A percentile compares a stretch with the other conserved stretches of the same genome.
These are phyloP conservation scores for Pterostichus niger DNA, from an alignment of 2,888 invertebrate species.

Conservation along the genomic window DNA sequence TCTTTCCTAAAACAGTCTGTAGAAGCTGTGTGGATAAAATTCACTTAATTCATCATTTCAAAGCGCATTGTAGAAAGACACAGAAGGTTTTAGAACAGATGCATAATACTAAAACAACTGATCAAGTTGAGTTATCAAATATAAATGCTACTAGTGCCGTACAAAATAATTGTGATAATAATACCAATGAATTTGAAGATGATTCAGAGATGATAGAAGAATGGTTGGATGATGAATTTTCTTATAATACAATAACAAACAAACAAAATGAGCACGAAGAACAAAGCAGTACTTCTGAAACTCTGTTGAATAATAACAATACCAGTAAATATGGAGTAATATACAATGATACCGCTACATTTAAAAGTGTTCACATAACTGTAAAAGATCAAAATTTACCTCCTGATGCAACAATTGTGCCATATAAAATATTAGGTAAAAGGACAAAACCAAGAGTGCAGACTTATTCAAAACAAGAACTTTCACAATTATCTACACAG, in stretches of 20 bases:
- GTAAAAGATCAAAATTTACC: background rate
- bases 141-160: background rate
- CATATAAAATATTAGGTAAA: constrained; percentile 30
- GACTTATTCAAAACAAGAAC: constrained; percentile 24
- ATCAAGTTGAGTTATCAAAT: background rate
- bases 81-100: constrained; percentile 22
- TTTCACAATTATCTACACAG: background rate
- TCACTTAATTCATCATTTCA: constrained; percentile 30
- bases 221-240: constrained; percentile 20
- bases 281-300: background rate
- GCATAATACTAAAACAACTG: background rate
- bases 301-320: background rate
- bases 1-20: constrained; percentile 43
- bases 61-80: constrained; percentile 40
- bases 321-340: constrained; percentile 20
- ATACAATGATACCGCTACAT: constrained; percentile 3
- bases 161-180: background rate
- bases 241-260: background rate
- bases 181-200: background rate
- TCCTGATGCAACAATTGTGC: background rate
- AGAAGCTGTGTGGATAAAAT: constrained; percentile 43
- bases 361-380: constrained; percentile 10
- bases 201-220: constrained; percentile 6
- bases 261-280: background rate
- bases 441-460: constrained; percentile 7